Evolutionary conservation across 1,140 invertebrate species (phyloP).

Genomic region (Cepaea nemoralis): DNA sequence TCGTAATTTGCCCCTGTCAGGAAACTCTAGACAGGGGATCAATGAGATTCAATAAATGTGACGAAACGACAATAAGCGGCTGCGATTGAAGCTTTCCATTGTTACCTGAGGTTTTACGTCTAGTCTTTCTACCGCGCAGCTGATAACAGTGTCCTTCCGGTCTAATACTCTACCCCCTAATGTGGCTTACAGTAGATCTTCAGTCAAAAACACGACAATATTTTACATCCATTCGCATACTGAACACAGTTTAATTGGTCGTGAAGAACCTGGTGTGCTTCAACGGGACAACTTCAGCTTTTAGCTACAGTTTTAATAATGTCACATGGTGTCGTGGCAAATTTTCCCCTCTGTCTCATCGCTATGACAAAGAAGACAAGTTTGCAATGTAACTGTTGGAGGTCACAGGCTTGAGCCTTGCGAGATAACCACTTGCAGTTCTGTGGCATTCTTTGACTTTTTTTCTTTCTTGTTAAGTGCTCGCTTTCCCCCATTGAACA

Average conservation of each 20-base stretch:
- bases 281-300: background rate
- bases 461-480: background rate
- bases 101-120: background rate
- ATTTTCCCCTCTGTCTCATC: no score
- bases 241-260: background rate
- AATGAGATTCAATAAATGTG: conserved; percentile 1
- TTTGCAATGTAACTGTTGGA: no score
- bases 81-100: background rate
- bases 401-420: no score
- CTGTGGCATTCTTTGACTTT: background rate
- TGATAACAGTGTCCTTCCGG: background rate
- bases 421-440: no score
- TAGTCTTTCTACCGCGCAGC: background rate
- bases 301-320: no score
- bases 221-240: background rate
- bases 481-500: background rate
- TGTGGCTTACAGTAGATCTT: background rate
- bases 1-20: background rate
- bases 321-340: no score
- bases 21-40: background rate
- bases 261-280: background rate
- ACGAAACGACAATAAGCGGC: background rate
- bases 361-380: no score
- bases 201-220: background rate
- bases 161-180: background rate